phyloP scores from a whole-genome alignment of 2,797 vertebrate genomes.

The Cynodonichthys magdalenae region DNA sequence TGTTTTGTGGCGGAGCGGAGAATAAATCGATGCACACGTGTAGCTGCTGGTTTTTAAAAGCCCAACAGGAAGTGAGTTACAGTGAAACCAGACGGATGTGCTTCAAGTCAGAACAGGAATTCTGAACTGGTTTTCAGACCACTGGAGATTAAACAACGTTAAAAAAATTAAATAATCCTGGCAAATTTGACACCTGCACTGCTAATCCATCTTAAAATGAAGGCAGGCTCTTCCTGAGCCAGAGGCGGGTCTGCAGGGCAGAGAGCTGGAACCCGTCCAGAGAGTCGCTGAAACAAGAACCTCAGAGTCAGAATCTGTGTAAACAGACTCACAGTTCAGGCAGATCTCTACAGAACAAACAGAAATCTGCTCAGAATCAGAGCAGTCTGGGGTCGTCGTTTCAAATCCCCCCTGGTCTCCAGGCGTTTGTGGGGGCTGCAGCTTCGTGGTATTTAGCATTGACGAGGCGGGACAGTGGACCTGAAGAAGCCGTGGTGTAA shows the following conservation, averaged over 20 bases:
- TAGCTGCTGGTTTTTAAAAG: background rate
- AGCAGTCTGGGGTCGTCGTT: background rate
- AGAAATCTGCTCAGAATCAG: background rate
- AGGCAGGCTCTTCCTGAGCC: background rate
- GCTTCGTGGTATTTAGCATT: no score
- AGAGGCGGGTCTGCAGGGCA: background rate
- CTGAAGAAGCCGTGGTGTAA: background rate
- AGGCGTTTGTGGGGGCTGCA: background rate
- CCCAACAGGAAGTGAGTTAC: background rate
- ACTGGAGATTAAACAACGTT: no score
- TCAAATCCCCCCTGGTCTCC: background rate
- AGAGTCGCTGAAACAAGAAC: background rate
- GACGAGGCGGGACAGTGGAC: background rate
- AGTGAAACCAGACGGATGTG: background rate
- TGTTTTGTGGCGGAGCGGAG: constrained; percentile 2
- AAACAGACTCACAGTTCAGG: background rate
- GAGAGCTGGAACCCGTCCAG: background rate
- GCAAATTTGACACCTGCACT: no score
- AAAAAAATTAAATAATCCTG: no score
- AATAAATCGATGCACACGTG: background rate
- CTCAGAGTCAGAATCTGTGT: background rate
- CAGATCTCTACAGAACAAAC: background rate
- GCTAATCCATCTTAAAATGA: no score
- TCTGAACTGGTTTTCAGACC: no score
- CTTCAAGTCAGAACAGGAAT: no score